Evolutionary conservation across 2,113 vertebrate genomes (phyloP), one percentile per base, ranked within the genome.

Genomic region (Corythoichthys intestinalis): DNA sequence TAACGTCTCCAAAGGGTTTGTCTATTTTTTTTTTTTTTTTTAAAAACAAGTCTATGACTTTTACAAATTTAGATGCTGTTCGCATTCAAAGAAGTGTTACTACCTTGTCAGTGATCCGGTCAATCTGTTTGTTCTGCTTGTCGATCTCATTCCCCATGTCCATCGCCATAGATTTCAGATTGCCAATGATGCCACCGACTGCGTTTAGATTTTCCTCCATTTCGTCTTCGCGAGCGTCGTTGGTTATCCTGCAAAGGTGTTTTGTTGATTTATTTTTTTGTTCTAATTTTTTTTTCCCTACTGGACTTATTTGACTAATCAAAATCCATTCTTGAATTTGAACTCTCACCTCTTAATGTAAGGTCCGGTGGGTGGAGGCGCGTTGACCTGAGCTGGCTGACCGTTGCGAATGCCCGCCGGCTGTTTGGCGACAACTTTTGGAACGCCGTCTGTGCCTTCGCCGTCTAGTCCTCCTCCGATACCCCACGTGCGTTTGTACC

Each of bases 111-210:
- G 85, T 94, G 91, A 98, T 96, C 78, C 80, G 68, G 38, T 94
- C 92, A 72, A 98, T 97, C 73, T 93, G 91, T 74, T 87, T 92
- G 89, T 96, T 99, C 83, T 98, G 97, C 74, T 92, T 81, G 65
- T 99, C 96, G 28, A 98, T 95, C 83, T 98, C 96, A 39, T 79
- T 93, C 79, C 97, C 96, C 96, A 99, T 98, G 77, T 96, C 94
- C 77, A 94, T 3, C 53, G 97, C 97, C 94, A 99, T 94, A 50
- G 66, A 90, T 87, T 94, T 98, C 82, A 99, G 90, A 86, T 98
- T 97, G 46, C 94, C 94, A 17, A 98, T 88, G 77, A 99, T 94
- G 81, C 90, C 86, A 73, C 95, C 95, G 53, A 98, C 97, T 38
- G 94, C 93, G 0, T 88, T 82, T 75, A 99, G 90, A 80, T 99